Conservation (phyloP, 2,888 invertebrate species). For the Dynastes hyllus region DNA sequence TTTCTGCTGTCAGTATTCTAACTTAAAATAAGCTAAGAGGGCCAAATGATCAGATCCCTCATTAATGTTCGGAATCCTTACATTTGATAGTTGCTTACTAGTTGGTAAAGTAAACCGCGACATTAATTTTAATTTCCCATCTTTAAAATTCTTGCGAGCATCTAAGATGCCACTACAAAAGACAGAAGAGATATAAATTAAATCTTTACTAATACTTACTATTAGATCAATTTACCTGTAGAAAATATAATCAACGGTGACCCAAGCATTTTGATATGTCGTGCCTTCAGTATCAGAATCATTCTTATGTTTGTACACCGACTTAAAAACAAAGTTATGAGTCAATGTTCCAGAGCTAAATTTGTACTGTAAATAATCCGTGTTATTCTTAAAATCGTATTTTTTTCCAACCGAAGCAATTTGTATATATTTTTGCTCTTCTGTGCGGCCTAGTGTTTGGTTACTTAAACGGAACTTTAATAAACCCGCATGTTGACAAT, state of each 20-base stretch:
- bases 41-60: conserved; percentile 91
- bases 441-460: conserved; percentile 56
- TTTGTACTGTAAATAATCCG: conserved; percentile 62
- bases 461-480: conserved; percentile 58
- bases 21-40: conserved; percentile 82
- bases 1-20: conserved; percentile 65
- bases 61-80: conserved; percentile 83
- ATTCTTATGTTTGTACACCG: conserved; percentile 78
- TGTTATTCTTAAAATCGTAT: conserved; percentile 49
- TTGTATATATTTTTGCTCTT: conserved; percentile 65
- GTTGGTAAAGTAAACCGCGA: conserved; percentile 81
- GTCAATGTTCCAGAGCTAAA: conserved; percentile 78
- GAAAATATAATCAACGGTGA: conserved; percentile 94
- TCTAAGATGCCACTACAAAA: conserved; percentile 60
- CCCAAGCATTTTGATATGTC: conserved; percentile 84
- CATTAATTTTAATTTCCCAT: conserved; percentile 75
- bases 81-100: conserved; percentile 65
- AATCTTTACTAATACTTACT: not conserved
- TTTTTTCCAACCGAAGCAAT: conserved; percentile 59
- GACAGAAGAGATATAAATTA: not conserved
- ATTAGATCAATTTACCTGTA: conserved; percentile 74
- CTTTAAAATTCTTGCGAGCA: conserved; percentile 59
- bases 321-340: conserved; percentile 80
- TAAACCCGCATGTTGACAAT: conserved; percentile 66
- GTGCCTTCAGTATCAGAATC: conserved; percentile 77